Base-by-base conservation (phyloP, 1,140 invertebrate genomes). In the Subanguina moxae region DNA sequence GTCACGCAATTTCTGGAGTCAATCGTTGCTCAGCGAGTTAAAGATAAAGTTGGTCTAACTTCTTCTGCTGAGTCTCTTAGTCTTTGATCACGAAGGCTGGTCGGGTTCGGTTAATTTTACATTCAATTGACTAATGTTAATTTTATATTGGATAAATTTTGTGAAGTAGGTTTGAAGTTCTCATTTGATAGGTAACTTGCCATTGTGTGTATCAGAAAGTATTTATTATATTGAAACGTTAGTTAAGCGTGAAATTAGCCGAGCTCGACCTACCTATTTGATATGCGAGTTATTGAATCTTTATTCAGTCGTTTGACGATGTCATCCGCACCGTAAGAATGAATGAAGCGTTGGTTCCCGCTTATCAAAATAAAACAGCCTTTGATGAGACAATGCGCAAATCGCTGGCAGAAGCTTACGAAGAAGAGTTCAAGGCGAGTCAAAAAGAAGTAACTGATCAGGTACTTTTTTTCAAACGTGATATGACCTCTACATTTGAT, bases 351-450 rank as follows among this genome's bases (percentile, higher is more conserved):
- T 89, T 91, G 58, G 88, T 90, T 21, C 85, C 89, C 57, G 9
- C 32, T 15, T 38, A 38, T 38, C 32, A 11, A 75, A 85, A 95
- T 45, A 87, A 92, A 0, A 83, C 84, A 91, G 94, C 77, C 91
- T 94, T 79, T 97, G 97, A 80, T 94, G 92, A 74, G 96, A 96
- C 32, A 5, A 27, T 65, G 42, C 62, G 73, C 84, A 84, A 89
- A 65, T 94, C 93, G 74, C 86, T 99, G 43, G 90, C 92, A 1
- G 88, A 97, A 85, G 89, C 97, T 66, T 98, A 98, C 83, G 94
- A 97, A 48, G 64, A 79, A 11, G 58, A 76, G 64, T 74, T 61
- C 79, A 82, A 94, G 3, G 90, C 90, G 77, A 88, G 92, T 78
- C 87, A 89, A 77, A 87, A 90, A 79, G 87, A 86, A 48, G 82